Conservation (phyloP, 2,113 vertebrate species). For the Ceyx margarethae region DNA sequence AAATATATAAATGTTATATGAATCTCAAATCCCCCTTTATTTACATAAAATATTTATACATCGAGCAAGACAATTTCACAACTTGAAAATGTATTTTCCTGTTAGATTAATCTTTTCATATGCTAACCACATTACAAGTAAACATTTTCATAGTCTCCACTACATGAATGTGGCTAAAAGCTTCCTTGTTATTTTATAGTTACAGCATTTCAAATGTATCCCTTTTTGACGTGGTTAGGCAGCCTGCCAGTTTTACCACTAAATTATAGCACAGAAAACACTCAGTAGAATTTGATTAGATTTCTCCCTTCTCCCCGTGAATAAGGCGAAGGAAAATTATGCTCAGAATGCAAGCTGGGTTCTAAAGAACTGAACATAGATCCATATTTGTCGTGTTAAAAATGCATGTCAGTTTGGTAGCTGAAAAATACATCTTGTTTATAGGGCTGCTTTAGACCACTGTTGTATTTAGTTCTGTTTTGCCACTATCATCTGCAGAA, state of each 20-base stretch:
- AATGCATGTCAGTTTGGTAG: conserved; percentile 10
- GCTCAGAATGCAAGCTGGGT: conserved; percentile 17
- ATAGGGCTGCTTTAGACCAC: neutral
- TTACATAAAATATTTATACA: conserved; percentile 79
- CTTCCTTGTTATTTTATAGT: conserved; percentile 72
- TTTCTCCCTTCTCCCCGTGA: conserved; percentile 43
- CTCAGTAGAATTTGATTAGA: conserved; percentile 66
- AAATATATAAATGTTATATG: conserved; percentile 72
- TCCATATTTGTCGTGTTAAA: conserved; percentile 32
- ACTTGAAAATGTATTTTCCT: conserved; percentile 78
- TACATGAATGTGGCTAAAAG: conserved; percentile 73
- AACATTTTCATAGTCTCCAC: conserved; percentile 75
- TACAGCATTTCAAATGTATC: conserved; percentile 65
- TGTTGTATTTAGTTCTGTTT: conserved; percentile 1
- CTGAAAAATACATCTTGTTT: conserved; percentile 20
- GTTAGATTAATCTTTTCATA: conserved; percentile 80
- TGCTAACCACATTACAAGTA: conserved; percentile 76
- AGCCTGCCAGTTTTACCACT: conserved; percentile 66
- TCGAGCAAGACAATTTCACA: conserved; percentile 72
- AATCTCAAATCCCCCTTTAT: conserved; percentile 72
- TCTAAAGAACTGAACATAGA: conserved; percentile 20
- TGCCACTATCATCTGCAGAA: neutral
- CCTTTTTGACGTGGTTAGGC: conserved; percentile 62
- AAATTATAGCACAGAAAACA: conserved; percentile 69
- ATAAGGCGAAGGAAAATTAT: conserved; percentile 41